Percentiles rank a stretch among this genome's conserved stretches.
Evolutionary conservation across 2,113 vertebrate species (phyloP).

Genomic region (Pelusios castaneus): DNA sequence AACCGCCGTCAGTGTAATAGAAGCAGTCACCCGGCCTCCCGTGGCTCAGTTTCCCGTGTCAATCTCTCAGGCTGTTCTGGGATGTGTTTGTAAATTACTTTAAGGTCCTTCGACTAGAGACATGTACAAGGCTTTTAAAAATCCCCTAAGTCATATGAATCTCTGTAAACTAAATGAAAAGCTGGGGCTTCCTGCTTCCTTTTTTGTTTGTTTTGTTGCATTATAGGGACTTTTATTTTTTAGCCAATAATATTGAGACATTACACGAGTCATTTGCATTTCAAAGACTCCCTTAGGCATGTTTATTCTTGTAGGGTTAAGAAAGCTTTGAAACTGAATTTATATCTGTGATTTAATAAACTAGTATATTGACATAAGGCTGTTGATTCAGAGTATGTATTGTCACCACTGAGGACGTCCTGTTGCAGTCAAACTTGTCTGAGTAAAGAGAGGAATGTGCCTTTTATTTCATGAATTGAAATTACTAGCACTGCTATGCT

Average conservation of each 20-base stretch:
- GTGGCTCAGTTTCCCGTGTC: neutral
- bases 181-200: neutral
- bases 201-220: neutral
- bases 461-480: neutral
- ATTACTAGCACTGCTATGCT: neutral
- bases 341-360: neutral
- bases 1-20: neutral
- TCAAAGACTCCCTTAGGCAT: neutral
- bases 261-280: neutral
- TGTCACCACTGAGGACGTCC: neutral
- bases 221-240: neutral
- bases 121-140: neutral
- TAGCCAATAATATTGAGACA: neutral
- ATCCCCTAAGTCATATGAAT: neutral
- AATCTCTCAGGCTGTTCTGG: neutral
- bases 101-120: neutral
- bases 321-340: neutral
- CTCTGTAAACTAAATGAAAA: neutral
- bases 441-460: neutral
- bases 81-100: neutral
- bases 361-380: accelerated
- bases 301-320: accelerated
- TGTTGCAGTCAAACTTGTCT: accelerated
- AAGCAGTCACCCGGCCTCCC: neutral
- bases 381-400: neutral